These are phyloP conservation scores for Macrotus californicus DNA, from an alignment of 2,113 vertebrate species.

Conservation along the genomic window DNA sequence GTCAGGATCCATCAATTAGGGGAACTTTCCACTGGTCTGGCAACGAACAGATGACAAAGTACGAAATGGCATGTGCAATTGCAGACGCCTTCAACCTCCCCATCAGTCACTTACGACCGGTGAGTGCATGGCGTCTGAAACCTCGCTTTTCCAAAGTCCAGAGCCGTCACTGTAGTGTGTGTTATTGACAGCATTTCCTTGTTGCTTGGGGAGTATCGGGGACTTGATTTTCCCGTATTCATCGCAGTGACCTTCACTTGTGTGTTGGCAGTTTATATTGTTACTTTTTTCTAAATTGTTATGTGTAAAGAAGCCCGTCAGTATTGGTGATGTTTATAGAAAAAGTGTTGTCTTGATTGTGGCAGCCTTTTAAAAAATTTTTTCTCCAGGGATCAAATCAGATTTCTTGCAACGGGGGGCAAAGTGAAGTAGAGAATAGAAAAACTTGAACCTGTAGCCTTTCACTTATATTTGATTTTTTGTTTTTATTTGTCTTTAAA, in stretches of 20 bases:
- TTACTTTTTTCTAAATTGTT: not conserved
- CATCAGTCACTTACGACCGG: constrained; percentile 91
- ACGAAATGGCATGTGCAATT: constrained; percentile 93
- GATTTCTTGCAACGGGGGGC: not conserved
- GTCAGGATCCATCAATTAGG: constrained; percentile 88
- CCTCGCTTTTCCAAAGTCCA: not conserved
- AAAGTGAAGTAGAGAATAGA: not conserved
- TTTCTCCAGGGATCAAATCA: not conserved
- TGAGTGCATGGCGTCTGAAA: constrained; percentile 74
- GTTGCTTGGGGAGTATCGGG: not conserved
- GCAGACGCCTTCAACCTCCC: constrained; percentile 94
- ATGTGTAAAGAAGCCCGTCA: not conserved
- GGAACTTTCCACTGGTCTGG: constrained; percentile 95
- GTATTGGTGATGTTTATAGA: not conserved
- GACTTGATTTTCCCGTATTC: not conserved
- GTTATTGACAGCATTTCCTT: not conserved
- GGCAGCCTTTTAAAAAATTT: not conserved
- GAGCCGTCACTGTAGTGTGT: not conserved
- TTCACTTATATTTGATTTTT: not conserved
- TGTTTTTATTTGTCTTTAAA: constrained; percentile 67
- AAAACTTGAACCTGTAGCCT: not conserved
- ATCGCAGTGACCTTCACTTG: not conserved
- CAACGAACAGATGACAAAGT: constrained; percentile 97
- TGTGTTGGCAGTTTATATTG: not conserved
- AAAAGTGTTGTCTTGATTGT: not conserved